Base-by-base conservation (phyloP, 2,113 vertebrate genomes). In the Pteropus alecto region DNA sequence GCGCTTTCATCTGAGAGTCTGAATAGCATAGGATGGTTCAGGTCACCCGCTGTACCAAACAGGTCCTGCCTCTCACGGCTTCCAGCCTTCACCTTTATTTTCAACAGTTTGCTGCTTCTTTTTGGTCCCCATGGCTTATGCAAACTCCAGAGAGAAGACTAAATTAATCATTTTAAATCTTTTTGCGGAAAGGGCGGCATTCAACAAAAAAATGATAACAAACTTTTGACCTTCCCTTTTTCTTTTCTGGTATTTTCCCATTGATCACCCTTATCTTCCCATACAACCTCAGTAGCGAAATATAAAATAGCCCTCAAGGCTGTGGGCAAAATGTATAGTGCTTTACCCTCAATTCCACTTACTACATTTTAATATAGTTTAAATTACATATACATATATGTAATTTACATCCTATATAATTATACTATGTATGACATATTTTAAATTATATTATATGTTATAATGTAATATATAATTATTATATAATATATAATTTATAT, bases 1-100 rank as follows among this genome's bases (percentile, higher is more conserved):
- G 93, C 18, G 1, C 85, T 97, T 95, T 93, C 79, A 92, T 92
- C 95, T 54, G 63, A 56, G 60, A 91, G 96, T 92, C 88, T 96
- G 81, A 92, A 84, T 51, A 78, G 90, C 58, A 33, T 1, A 28
- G 60, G 86, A 63, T 9, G 22, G 73, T 21, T 68, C 21, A 18
- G 96, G 91, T 96, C 77, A 81, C 46, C 61, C 70, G 60, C 87
- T 70, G 46, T 38, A 85, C 63, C 82, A 22, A 19, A n/a, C 3
- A 15, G 28, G 6, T 70, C 41, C 96, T 15, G 28, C 76, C 84
- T 60, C 63, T 63, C 79, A 9, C 3, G 38, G 46, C 51, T 51
- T 60, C 73, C 46, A 63, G 58, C 6, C 24, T 54, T 71, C 48
- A 95, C 73, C 95, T 93, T 96, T 67, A 73, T 92, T 85, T 85